Evolutionary conservation across 1,140 invertebrate species (phyloP).

Genomic region (Phymastichus coffea): DNA sequence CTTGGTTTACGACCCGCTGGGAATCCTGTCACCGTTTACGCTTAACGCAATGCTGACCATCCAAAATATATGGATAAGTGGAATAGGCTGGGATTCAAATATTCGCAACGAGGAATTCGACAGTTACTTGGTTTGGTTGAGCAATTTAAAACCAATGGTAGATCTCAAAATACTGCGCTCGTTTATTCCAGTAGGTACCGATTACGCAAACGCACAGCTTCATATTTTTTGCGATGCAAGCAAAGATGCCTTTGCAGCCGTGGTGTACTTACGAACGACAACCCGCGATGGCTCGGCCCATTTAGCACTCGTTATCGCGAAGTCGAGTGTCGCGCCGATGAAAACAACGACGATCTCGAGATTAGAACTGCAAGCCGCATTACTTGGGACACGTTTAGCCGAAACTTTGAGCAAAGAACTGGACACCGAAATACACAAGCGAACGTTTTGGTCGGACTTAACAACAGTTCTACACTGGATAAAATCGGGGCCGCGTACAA

Average conservation of each 20-base stretch:
- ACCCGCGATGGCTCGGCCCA: not conserved
- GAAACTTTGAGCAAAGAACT: not conserved
- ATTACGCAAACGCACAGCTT: no score
- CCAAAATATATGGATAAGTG: no score
- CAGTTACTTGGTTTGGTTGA: no score
- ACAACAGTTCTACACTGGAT: conserved; percentile 41
- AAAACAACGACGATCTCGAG: conserved; percentile 40
- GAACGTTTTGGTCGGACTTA: conserved; percentile 41
- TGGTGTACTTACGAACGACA: not conserved
- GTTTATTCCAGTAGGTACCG: not conserved
- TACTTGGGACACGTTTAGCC: conserved; percentile 25
- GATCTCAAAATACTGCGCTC: no score
- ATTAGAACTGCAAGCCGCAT: conserved; percentile 44
- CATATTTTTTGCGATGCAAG: no score
- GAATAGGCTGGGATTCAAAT: no score
- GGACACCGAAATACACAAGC: not conserved
- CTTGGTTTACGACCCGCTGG: not conserved
- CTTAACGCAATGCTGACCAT: not conserved
- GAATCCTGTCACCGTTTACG: not conserved
- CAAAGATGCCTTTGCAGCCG: no score
- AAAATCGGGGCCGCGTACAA: conserved; percentile 21
- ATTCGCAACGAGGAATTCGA: no score
- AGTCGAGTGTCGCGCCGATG: conserved; percentile 40
- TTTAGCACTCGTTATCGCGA: conserved; percentile 13
- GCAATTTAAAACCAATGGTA: no score